phyloP scores from a whole-genome alignment of 2,888 invertebrate genomes.

The Sepiola atlantica region DNA sequence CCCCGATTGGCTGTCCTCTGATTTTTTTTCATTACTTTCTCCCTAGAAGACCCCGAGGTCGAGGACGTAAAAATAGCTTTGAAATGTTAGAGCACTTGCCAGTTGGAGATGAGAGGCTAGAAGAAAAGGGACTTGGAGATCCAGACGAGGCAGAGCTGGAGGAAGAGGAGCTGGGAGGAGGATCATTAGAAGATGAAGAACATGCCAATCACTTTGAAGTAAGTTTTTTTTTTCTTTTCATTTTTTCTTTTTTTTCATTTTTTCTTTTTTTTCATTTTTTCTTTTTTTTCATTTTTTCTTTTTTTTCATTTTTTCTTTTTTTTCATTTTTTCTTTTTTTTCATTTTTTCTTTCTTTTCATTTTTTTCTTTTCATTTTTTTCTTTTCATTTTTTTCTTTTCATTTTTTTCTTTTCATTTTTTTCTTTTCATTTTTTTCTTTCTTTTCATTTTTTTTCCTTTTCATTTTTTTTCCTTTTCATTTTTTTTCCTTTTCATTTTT shows the following conservation, averaged over 20 bases:
- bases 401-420: neutral
- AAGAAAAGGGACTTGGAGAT: neutral
- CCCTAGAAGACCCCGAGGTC: conserved; percentile 14
- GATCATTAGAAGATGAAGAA: conserved; percentile 8
- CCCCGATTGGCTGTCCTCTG: too few relatives aligned
- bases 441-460: too few relatives aligned
- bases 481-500: too few relatives aligned
- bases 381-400: neutral
- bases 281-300: too few relatives aligned
- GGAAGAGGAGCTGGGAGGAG: neutral
- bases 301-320: too few relatives aligned
- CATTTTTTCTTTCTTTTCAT: neutral
- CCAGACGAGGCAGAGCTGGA: neutral
- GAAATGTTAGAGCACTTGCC: conserved; percentile 22
- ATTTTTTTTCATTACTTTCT: neutral
- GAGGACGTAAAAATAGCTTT: conserved; percentile 37
- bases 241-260: neutral
- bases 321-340: neutral
- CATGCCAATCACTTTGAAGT: conserved; percentile 36
- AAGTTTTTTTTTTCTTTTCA: neutral
- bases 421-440: too few relatives aligned
- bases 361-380: neutral
- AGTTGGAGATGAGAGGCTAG: neutral
- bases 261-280: too few relatives aligned
- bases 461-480: too few relatives aligned